Conservation (phyloP, 1,140 invertebrate genomes). For the Zaprionus kolodkinae region DNA sequence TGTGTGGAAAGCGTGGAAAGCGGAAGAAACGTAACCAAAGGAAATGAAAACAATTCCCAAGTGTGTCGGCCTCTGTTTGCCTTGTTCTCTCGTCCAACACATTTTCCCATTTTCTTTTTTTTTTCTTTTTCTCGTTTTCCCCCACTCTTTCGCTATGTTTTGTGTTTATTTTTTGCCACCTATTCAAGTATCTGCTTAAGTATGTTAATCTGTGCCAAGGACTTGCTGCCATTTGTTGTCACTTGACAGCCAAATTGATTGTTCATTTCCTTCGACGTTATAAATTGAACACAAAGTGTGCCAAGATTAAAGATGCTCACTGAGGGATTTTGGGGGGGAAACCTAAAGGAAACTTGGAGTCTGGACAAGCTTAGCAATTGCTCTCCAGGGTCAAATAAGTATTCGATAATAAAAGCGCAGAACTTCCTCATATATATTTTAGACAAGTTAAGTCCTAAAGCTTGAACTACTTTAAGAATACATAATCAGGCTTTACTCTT, state of each 20-base stretch:
- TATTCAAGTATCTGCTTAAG: slow-evolving; percentile 21
- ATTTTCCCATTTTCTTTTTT: background rate
- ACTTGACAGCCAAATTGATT: slow-evolving; percentile 49
- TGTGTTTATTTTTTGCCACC: background rate
- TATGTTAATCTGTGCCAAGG: slow-evolving; percentile 37
- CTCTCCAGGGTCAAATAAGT: background rate
- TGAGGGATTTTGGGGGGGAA: background rate
- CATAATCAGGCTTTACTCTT: background rate
- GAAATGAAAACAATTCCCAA: slow-evolving; percentile 8
- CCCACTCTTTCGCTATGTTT: background rate
- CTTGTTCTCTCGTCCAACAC: background rate
- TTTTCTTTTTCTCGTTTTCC: background rate
- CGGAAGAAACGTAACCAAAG: slow-evolving; percentile 21
- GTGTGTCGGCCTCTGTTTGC: slow-evolving; percentile 8
- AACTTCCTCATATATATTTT: background rate
- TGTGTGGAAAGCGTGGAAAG: slow-evolving; percentile 56
- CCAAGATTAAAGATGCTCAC: slow-evolving; percentile 4
- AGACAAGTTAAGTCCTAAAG: background rate
- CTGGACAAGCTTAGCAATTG: background rate
- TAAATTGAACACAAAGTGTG: slow-evolving; percentile 21
- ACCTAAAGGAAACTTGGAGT: background rate
- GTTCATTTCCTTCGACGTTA: slow-evolving; percentile 29
- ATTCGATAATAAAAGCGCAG: background rate
- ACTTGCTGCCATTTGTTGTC: slow-evolving; percentile 25
- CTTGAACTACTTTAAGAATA: background rate